Percentiles rank a stretch among this genome's conserved stretches.
These are phyloP conservation scores for Tetanocera ferruginea DNA, from an alignment of 2,888 invertebrate genomes.

Conservation along the genomic window DNA sequence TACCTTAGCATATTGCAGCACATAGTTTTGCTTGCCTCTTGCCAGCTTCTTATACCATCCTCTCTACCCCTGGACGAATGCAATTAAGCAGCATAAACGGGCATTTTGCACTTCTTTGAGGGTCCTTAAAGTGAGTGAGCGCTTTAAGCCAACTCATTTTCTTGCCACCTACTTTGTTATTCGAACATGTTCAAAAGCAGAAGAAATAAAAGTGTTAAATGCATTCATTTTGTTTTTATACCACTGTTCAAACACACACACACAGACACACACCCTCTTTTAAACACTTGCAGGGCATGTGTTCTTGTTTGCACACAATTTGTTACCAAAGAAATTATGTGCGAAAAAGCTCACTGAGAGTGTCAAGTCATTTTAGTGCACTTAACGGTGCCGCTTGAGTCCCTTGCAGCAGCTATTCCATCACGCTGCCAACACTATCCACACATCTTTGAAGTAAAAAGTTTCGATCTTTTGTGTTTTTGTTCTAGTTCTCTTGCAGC, in stretches of 20 bases:
- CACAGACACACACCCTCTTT: neutral
- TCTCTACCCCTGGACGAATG: neutral
- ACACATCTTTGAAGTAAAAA: neutral
- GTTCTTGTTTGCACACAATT: constrained; percentile 14
- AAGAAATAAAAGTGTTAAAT: neutral
- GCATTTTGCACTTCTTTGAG: neutral
- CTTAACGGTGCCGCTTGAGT: neutral
- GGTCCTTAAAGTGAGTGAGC: neutral
- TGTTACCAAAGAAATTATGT: constrained; percentile 21
- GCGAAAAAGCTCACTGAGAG: constrained; percentile 5
- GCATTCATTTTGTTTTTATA: neutral
- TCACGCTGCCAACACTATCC: neutral
- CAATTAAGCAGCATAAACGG: constrained; percentile 10
- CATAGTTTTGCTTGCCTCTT: too few relatives aligned
- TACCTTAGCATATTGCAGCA: neutral
- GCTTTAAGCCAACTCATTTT: neutral
- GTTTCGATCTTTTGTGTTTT: neutral
- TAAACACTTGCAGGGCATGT: neutral
- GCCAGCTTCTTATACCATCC: too few relatives aligned
- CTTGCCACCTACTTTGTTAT: neutral
- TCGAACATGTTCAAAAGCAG: neutral
- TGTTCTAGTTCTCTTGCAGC: neutral
- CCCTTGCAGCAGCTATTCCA: neutral
- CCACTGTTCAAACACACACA: neutral
- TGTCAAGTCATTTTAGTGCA: constrained; percentile 1